Evolutionary conservation across 2,888 invertebrate species (phyloP).

Genomic region (Meta bourneti): DNA sequence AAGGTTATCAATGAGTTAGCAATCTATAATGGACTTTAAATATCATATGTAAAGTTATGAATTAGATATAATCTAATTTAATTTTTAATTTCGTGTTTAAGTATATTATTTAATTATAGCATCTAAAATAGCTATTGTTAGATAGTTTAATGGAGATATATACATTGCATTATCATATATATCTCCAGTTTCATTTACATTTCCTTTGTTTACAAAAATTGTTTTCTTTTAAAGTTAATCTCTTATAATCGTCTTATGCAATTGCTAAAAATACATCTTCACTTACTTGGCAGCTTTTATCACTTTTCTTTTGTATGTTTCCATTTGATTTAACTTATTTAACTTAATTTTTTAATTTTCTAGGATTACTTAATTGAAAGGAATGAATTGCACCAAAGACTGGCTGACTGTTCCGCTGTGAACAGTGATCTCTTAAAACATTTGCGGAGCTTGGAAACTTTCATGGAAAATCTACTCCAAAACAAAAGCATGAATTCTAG

Average conservation of each 20-base stretch:
- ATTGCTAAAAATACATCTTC: too few relatives aligned
- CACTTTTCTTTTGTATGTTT: too few relatives aligned
- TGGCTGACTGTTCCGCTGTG: slow-evolving; percentile 46
- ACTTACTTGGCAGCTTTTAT: too few relatives aligned
- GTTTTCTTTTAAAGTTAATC: not conserved
- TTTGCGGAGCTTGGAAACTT: slow-evolving; percentile 39
- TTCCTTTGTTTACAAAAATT: too few relatives aligned
- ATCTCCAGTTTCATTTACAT: not conserved
- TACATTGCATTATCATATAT: not conserved
- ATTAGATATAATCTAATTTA: too few relatives aligned
- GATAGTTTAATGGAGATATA: not conserved
- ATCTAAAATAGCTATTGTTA: not conserved
- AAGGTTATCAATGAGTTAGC: too few relatives aligned
- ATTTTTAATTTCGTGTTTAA: too few relatives aligned
- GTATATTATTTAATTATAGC: too few relatives aligned
- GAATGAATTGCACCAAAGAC: slow-evolving; percentile 32
- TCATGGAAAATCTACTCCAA: slow-evolving; percentile 64
- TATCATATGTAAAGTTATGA: too few relatives aligned
- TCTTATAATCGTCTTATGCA: not conserved
- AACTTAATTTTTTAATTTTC: not conserved
- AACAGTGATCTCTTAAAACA: slow-evolving; percentile 62
- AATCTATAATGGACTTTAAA: too few relatives aligned
- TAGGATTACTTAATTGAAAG: slow-evolving; percentile 51
- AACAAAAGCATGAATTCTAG: slow-evolving; percentile 51
- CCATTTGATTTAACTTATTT: too few relatives aligned